These are phyloP conservation scores for Passer montanus DNA, from an alignment of 2,113 vertebrate genomes.

Conservation along the genomic window DNA sequence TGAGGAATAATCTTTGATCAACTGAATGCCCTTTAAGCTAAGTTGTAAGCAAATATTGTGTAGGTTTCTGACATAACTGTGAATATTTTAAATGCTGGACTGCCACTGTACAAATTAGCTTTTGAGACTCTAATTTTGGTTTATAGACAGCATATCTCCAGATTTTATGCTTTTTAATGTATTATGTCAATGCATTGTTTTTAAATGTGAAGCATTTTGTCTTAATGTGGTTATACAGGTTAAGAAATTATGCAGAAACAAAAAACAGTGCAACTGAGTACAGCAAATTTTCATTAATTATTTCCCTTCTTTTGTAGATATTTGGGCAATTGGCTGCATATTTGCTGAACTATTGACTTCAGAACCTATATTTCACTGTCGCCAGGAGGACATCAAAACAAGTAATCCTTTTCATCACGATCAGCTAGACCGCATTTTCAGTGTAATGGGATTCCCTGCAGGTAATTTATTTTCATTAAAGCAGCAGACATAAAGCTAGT, in stretches of 20 bases:
- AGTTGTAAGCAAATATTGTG: neutral
- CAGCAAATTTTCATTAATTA: conserved; percentile 3
- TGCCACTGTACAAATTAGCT: neutral
- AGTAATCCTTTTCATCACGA: conserved; percentile 99
- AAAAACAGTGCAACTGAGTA: neutral
- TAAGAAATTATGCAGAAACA: neutral
- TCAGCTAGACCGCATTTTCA: conserved; percentile 97
- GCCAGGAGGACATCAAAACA: conserved; percentile 99
- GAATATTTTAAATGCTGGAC: neutral
- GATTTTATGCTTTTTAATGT: neutral
- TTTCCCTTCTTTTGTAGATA: conserved; percentile 79
- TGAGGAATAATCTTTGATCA: neutral
- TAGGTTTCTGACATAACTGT: neutral
- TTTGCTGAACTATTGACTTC: conserved; percentile 97
- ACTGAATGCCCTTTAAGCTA: neutral
- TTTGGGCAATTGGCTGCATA: conserved; percentile 99
- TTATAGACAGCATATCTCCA: neutral
- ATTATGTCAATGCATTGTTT: neutral
- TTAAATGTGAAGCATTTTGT: neutral
- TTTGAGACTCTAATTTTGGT: neutral
- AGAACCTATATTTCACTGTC: conserved; percentile 98
- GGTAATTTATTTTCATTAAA: conserved; percentile 77
- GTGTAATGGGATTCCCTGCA: conserved; percentile 99
- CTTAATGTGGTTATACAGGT: neutral
- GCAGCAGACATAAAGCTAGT: neutral